phyloP scores from a whole-genome alignment of 92 coral and sea anemone genomes.

The Umimayanthus kanabou region DNA sequence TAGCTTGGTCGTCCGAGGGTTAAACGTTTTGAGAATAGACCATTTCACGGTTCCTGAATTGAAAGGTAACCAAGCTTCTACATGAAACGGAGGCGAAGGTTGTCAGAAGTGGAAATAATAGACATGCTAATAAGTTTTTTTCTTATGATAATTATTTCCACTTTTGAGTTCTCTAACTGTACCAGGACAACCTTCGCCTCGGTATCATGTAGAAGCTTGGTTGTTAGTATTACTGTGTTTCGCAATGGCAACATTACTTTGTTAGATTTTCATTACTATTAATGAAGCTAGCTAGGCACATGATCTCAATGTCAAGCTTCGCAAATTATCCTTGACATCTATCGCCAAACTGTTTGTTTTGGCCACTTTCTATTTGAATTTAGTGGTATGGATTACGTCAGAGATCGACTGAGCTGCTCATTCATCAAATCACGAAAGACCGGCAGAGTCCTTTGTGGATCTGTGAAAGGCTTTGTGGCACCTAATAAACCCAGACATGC shows the following conservation, averaged over 20 bases:
- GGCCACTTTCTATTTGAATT: not conserved
- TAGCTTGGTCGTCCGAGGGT: too few relatives aligned
- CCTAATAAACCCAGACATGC: not conserved
- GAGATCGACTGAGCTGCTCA: slow-evolving; percentile 1
- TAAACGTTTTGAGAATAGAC: too few relatives aligned
- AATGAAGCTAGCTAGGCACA: not conserved
- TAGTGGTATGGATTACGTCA: not conserved
- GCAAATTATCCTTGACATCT: not conserved
- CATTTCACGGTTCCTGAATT: too few relatives aligned
- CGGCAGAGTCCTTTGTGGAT: not conserved
- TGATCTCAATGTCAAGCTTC: not conserved
- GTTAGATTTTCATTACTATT: not conserved
- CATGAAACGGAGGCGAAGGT: too few relatives aligned
- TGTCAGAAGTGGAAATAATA: too few relatives aligned
- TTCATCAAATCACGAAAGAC: not conserved
- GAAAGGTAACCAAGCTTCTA: too few relatives aligned
- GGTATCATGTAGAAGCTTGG: too few relatives aligned
- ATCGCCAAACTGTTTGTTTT: not conserved
- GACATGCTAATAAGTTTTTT: too few relatives aligned
- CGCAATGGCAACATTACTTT: not conserved
- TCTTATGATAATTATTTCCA: too few relatives aligned
- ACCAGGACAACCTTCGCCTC: too few relatives aligned
- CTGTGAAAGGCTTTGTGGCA: not conserved
- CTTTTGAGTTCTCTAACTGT: too few relatives aligned
- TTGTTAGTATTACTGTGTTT: not conserved